Evolutionary conservation across 2,888 invertebrate species (phyloP).

Genomic region (Opisthograptis luteolata): DNA sequence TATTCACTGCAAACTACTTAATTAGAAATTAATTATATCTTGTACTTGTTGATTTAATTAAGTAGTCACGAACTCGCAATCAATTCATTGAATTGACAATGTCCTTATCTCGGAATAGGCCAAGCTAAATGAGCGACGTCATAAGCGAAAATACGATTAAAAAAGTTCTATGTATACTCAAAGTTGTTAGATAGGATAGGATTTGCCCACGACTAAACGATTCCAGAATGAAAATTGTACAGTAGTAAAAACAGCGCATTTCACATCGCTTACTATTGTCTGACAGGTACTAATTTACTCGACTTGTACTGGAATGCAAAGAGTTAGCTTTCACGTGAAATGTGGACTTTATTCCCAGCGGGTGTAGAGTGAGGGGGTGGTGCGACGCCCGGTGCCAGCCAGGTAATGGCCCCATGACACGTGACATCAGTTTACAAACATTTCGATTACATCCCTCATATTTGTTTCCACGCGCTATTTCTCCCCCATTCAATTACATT

Average conservation of each 20-base stretch:
- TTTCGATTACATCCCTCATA: slow-evolving; percentile 76
- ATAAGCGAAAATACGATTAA: neutral
- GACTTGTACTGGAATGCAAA: slow-evolving; percentile 31
- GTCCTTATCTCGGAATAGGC: neutral
- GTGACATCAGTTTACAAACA: slow-evolving; percentile 79
- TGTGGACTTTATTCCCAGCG: slow-evolving; percentile 44
- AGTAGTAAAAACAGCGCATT: slow-evolving; percentile 10
- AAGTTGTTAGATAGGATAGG: too few species aligned
- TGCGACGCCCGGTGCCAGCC: slow-evolving; percentile 39
- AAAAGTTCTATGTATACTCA: too few species aligned
- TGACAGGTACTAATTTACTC: slow-evolving; percentile 32
- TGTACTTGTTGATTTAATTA: neutral
- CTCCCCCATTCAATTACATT: slow-evolving; percentile 60
- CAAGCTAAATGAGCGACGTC: neutral
- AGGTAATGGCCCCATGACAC: slow-evolving; percentile 71
- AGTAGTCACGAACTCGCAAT: neutral
- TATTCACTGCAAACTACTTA: neutral
- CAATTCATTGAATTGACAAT: neutral
- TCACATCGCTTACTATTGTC: slow-evolving; percentile 21
- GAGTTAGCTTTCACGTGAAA: slow-evolving; percentile 43
- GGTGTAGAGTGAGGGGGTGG: slow-evolving; percentile 40
- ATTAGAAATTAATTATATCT: too few species aligned
- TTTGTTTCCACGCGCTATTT: slow-evolving; percentile 71
- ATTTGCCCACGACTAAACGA: neutral
- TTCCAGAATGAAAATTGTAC: neutral